Evolutionary conservation across 2,113 vertebrate species (phyloP).

Genomic region (Hippocampus mohnikei): DNA sequence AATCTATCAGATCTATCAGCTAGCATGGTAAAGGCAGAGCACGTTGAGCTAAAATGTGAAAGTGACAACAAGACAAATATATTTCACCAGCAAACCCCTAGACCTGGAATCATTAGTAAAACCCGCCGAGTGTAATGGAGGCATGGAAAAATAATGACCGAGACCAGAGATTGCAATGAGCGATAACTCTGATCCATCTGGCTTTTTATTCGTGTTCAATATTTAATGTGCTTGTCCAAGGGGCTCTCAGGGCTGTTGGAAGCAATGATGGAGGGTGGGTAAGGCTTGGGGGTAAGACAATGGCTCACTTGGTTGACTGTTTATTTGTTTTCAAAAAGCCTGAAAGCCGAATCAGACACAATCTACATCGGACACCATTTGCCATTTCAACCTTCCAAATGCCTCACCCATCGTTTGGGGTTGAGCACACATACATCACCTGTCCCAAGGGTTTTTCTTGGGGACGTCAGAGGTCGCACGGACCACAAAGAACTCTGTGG

Average conservation of each 20-base stretch:
- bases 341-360: conserved; percentile 13
- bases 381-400: background rate
- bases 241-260: conserved; percentile 60
- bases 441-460: background rate
- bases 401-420: background rate
- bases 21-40: conserved; percentile 29
- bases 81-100: conserved; percentile 47
- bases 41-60: conserved; percentile 51
- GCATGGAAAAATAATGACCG: conserved; percentile 68
- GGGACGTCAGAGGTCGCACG: background rate
- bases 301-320: conserved; percentile 53
- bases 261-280: conserved; percentile 49
- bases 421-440: background rate
- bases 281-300: conserved; percentile 61
- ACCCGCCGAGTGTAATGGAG: conserved; percentile 65
- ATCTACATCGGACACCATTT: background rate
- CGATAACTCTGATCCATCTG: conserved; percentile 67
- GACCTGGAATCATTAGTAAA: conserved; percentile 65
- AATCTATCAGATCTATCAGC: conserved; percentile 36
- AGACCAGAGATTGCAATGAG: conserved; percentile 68
- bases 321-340: conserved; percentile 51
- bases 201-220: conserved; percentile 68
- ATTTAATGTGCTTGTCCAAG: conserved; percentile 70
- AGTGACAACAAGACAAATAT: conserved; percentile 63
- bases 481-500: background rate